Percentiles rank a stretch among this genome's conserved stretches.
Conservation (phyloP, 2,113 vertebrate genomes). For the Eudyptes chrysolophus region DNA sequence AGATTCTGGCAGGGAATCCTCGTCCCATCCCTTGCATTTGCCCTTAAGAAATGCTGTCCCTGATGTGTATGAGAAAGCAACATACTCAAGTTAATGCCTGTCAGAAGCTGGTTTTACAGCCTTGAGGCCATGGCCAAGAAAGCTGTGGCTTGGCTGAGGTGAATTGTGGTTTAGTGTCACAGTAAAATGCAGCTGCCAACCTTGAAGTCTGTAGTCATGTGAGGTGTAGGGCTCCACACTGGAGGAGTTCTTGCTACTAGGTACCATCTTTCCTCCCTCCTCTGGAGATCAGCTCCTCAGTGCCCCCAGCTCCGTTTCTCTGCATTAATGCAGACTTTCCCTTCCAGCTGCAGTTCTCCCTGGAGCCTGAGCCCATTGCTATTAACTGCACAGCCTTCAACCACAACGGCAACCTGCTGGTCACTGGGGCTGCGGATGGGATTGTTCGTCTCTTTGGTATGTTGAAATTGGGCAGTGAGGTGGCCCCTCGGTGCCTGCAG, state of each 20-base stretch:
- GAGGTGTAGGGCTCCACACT: background rate
- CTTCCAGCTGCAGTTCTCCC: constrained; percentile 88
- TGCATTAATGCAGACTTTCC: background rate
- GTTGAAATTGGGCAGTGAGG: background rate
- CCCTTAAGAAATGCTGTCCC: background rate
- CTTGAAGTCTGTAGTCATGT: background rate
- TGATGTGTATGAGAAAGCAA: background rate
- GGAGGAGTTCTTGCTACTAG: background rate
- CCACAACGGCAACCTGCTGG: constrained; percentile 95
- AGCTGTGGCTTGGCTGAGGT: background rate
- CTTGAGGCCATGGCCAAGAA: background rate
- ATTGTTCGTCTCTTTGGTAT: constrained; percentile 92
- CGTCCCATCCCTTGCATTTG: background rate
- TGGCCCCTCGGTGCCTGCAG: background rate
- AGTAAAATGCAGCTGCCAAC: background rate
- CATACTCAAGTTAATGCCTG: background rate
- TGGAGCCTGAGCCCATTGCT: constrained; percentile 92
- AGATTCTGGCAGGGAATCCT: background rate
- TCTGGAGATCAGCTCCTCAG: background rate
- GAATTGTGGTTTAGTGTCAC: background rate
- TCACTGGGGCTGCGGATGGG: constrained; percentile 93
- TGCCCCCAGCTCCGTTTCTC: background rate
- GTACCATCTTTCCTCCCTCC: background rate
- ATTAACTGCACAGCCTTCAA: constrained; percentile 97
- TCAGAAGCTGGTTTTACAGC: background rate